Percentiles rank a stretch among this genome's conserved stretches.
These are phyloP conservation scores for Mola mola DNA, from an alignment of 2,113 vertebrate species.

Conservation along the genomic window DNA sequence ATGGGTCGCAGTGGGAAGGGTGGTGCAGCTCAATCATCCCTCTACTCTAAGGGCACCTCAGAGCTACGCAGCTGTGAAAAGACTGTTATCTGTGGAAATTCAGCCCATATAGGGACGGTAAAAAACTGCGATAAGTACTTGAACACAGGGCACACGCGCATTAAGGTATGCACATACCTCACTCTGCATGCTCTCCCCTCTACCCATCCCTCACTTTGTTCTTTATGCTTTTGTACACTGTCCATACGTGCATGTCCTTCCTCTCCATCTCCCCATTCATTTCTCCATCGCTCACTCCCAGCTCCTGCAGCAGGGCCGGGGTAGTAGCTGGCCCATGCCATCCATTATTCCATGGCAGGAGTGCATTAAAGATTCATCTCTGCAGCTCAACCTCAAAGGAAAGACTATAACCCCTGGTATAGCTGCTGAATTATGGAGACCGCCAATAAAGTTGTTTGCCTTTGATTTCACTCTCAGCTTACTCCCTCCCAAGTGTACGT, in stretches of 20 bases:
- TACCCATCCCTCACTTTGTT: slow-evolving; percentile 20
- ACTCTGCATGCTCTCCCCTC: not conserved
- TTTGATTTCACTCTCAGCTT: slow-evolving; percentile 78
- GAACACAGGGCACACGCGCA: slow-evolving; percentile 5
- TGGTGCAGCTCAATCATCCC: slow-evolving; percentile 69
- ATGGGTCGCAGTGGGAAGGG: slow-evolving; percentile 61
- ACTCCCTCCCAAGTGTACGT: slow-evolving; percentile 63
- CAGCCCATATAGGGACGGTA: slow-evolving; percentile 22
- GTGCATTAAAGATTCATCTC: slow-evolving; percentile 82
- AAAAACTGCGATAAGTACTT: slow-evolving; percentile 4
- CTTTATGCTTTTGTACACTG: slow-evolving; percentile 10
- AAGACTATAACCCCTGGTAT: slow-evolving; percentile 80
- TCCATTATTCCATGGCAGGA: slow-evolving; percentile 78
- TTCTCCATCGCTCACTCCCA: slow-evolving; percentile 40
- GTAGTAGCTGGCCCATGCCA: slow-evolving; percentile 66
- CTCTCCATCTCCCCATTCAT: slow-evolving; percentile 20
- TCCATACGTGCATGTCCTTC: slow-evolving; percentile 25
- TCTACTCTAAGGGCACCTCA: slow-evolving; percentile 54
- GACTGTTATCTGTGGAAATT: slow-evolving; percentile 46
- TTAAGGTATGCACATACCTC: not conserved
- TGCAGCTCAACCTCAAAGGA: slow-evolving; percentile 79
- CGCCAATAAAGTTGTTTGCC: slow-evolving; percentile 82
- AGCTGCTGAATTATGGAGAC: slow-evolving; percentile 83
- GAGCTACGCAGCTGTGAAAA: slow-evolving; percentile 62
- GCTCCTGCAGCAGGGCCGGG: slow-evolving; percentile 46